These are phyloP conservation scores for Temnopleurus reevesii DNA, from an alignment of 53 echinoderm and acorn worm species.

Conservation along the genomic window DNA sequence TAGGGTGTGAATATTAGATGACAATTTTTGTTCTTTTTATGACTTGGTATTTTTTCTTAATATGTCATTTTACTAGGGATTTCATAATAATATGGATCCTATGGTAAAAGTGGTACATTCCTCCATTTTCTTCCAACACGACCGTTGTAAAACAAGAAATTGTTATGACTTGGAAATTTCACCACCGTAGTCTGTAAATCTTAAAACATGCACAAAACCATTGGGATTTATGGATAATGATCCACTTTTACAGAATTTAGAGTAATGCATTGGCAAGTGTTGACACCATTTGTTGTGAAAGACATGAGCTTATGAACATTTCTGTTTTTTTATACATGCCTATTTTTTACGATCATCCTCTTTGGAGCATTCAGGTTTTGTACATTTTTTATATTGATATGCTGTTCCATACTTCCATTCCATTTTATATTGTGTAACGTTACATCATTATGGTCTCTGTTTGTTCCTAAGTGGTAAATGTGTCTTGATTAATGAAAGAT, in stretches of 20 bases:
- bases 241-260: background rate
- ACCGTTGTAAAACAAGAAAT: no score
- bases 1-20: background rate
- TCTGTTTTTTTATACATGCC: background rate
- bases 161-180: no score
- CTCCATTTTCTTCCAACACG: no score
- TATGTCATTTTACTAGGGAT: no score
- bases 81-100: no score
- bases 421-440: background rate
- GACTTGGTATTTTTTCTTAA: background rate
- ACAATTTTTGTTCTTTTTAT: background rate
- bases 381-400: background rate
- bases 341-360: no score
- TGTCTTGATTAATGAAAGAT: background rate
- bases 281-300: background rate
- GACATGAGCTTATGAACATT: background rate
- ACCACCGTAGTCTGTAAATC: no score
- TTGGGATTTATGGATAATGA: no score
- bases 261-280: background rate
- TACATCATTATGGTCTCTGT: background rate
- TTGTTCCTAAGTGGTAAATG: background rate
- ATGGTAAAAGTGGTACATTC: no score
- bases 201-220: no score
- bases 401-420: conserved; percentile 11
- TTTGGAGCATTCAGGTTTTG: conserved; percentile 16